These are phyloP conservation scores for Chloroceryle inda DNA, from an alignment of 2,797 vertebrate genomes.

Conservation along the genomic window DNA sequence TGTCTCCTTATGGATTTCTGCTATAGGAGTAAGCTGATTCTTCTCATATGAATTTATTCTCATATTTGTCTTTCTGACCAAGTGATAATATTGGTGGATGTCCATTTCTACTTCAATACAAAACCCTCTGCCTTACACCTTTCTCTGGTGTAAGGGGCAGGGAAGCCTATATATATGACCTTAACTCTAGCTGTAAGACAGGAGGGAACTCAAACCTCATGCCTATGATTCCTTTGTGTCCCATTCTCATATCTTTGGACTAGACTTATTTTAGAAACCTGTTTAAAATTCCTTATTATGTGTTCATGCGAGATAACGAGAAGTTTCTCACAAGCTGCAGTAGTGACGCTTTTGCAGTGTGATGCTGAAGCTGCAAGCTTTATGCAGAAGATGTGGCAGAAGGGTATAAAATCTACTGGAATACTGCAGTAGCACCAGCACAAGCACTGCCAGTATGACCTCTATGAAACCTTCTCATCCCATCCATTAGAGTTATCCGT, in stretches of 20 bases:
- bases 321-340: neutral
- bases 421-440: neutral
- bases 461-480: neutral
- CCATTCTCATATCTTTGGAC: neutral
- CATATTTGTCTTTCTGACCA: neutral
- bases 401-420: neutral
- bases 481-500: neutral
- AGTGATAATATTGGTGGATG: neutral
- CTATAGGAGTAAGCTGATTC: neutral
- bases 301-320: neutral
- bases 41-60: neutral
- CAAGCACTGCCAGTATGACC: neutral
- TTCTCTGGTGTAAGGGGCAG: too few relatives aligned
- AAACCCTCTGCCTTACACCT: neutral
- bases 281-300: neutral
- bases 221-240: neutral
- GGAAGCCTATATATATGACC: too few relatives aligned
- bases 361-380: neutral
- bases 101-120: neutral
- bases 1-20: neutral
- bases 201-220: neutral
- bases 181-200: neutral
- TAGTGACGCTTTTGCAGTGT: fast-evolving
- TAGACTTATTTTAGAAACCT: neutral
- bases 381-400: neutral